Percentiles rank a stretch among this genome's conserved stretches.
Evolutionary conservation across 92 coral and sea anemone species (phyloP).

Genomic region (Galaxea fascicularis): DNA sequence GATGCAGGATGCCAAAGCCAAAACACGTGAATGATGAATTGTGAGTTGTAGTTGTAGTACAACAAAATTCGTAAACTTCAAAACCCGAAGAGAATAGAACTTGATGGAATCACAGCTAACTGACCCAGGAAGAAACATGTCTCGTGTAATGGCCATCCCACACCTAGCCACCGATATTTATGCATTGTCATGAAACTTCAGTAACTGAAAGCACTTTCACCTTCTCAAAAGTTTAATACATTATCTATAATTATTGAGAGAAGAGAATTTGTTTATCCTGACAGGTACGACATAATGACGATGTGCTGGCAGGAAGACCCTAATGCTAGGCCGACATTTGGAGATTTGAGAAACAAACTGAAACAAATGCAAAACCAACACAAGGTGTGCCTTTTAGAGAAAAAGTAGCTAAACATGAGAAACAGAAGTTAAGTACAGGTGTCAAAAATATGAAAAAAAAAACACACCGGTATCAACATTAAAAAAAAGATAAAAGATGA

Average conservation of each 20-base stretch:
- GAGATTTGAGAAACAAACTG: background rate
- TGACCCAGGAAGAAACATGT: background rate
- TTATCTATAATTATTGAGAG: no score
- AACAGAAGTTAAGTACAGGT: no score
- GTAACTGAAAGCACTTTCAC: no score
- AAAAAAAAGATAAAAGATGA: no score
- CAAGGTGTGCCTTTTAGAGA: background rate
- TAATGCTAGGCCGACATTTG: background rate
- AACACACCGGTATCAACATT: no score
- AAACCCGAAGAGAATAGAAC: background rate
- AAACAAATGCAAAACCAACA: conserved; percentile 25
- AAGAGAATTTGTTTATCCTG: no score
- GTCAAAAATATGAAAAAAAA: no score
- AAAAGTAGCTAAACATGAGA: background rate
- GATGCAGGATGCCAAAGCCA: conserved; percentile 47
- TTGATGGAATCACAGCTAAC: background rate
- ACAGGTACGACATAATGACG: conserved; percentile 26
- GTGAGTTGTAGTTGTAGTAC: conserved; percentile 32
- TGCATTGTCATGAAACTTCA: no score
- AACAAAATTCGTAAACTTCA: no score
- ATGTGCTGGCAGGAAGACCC: conserved; percentile 5
- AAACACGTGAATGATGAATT: conserved; percentile 26
- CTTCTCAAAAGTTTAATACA: no score
- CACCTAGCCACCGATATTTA: no score
- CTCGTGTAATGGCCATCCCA: no score